Evolutionary conservation across 2,888 invertebrate species (phyloP).

Genomic region (Callyntrura sp.): DNA sequence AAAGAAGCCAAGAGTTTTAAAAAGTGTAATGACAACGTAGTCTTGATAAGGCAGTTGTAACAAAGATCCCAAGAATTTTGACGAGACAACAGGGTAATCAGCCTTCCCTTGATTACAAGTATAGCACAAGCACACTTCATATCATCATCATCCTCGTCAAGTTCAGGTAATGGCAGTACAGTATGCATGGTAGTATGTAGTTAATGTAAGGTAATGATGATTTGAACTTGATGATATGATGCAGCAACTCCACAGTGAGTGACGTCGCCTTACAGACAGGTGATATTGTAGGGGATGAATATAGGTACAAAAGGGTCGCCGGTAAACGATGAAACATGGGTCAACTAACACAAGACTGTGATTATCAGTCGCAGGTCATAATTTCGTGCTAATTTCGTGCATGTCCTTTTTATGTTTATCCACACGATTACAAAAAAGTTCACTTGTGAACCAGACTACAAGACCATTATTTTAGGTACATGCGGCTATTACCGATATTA

Average conservation of each 20-base stretch:
- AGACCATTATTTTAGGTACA: too few relatives aligned
- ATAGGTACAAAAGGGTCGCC: slow-evolving; percentile 35
- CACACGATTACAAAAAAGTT: slow-evolving; percentile 8
- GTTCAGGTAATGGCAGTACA: neutral
- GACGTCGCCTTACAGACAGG: slow-evolving; percentile 38
- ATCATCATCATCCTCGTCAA: too few relatives aligned
- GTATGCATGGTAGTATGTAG: too few relatives aligned
- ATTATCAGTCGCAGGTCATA: slow-evolving; percentile 67
- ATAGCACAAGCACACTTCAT: slow-evolving; percentile 25
- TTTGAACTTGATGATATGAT: slow-evolving; percentile 41
- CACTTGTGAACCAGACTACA: too few relatives aligned
- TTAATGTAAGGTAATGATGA: slow-evolving; percentile 51
- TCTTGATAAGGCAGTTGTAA: slow-evolving; percentile 31
- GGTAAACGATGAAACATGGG: slow-evolving; percentile 30
- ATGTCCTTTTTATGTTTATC: slow-evolving; percentile 50
- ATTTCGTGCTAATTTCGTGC: slow-evolving; percentile 70
- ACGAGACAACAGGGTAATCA: slow-evolving; percentile 68
- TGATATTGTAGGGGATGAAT: neutral
- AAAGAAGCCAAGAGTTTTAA: neutral
- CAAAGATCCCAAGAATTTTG: slow-evolving; percentile 73
- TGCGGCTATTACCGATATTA: slow-evolving; percentile 11
- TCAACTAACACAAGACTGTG: slow-evolving; percentile 51
- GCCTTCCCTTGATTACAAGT: slow-evolving; percentile 14
- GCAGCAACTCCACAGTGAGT: slow-evolving; percentile 19
- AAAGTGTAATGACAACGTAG: slow-evolving; percentile 62